These are phyloP conservation scores for Catonia carolina DNA, from an alignment of 2,888 invertebrate species.

Conservation along the genomic window DNA sequence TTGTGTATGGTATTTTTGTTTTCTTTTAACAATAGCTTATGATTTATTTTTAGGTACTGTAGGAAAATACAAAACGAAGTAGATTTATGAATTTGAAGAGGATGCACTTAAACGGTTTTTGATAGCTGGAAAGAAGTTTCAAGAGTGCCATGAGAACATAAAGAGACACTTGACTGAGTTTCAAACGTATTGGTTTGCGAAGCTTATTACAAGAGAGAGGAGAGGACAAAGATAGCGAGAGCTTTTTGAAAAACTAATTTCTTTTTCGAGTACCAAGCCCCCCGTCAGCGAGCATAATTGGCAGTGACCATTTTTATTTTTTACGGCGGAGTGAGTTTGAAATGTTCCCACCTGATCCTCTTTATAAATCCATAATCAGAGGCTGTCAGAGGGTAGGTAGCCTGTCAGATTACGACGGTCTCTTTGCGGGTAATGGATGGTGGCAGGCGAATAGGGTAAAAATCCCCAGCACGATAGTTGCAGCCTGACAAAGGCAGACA, in stretches of 20 bases:
- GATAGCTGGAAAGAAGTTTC: no score
- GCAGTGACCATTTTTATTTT: slow-evolving; percentile 11
- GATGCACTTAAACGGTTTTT: no score
- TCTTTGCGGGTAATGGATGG: slow-evolving; percentile 11
- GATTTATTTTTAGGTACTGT: no score
- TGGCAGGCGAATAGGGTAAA: slow-evolving; percentile 5
- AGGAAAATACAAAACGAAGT: no score
- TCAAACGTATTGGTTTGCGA: not conserved
- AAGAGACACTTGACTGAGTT: slow-evolving; percentile 8
- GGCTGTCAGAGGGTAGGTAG: slow-evolving; percentile 6
- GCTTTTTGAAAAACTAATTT: slow-evolving; percentile 6
- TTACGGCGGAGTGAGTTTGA: slow-evolving; percentile 7
- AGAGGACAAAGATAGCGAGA: not conserved
- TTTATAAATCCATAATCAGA: slow-evolving; percentile 10
- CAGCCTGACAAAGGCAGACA: not conserved
- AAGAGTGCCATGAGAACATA: no score
- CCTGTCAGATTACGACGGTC: slow-evolving; percentile 7
- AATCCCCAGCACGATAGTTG: slow-evolving; percentile 5
- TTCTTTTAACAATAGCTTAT: no score
- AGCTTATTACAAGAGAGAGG: slow-evolving; percentile 9
- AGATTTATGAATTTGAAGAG: no score
- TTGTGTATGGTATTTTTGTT: no score
- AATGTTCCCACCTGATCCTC: slow-evolving; percentile 10
- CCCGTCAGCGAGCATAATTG: not conserved
- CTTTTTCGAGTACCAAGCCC: slow-evolving; percentile 4